A percentile compares a stretch with the other conserved stretches of the same genome.
Evolutionary conservation across 1,140 invertebrate genomes (phyloP).

Genomic region (Adelges cooleyi): DNA sequence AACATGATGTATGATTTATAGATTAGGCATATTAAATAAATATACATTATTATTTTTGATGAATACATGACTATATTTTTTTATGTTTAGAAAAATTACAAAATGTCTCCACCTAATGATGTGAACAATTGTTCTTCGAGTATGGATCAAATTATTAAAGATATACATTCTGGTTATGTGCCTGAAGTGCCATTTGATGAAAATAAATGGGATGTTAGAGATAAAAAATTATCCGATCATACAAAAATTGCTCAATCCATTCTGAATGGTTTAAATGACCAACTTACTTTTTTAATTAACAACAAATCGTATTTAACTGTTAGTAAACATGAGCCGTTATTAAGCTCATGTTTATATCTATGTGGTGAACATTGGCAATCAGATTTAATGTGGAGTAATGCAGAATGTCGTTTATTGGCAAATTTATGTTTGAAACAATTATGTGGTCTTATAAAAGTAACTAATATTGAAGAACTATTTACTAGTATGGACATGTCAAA

Average conservation of each 20-base stretch:
- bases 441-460: neutral
- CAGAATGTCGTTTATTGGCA: neutral
- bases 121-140: neutral
- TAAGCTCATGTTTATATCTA: neutral
- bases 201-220: neutral
- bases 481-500: neutral
- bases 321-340: neutral
- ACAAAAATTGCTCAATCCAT: neutral
- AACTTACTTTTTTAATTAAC: too few species aligned
- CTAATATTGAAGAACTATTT: constrained; percentile 1
- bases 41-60: too few species aligned
- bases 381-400: neutral
- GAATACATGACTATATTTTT: neutral
- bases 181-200: neutral
- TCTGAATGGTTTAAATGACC: neutral
- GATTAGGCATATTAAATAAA: too few species aligned
- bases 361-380: constrained; percentile 16
- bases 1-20: too few species aligned
- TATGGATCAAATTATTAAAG: neutral
- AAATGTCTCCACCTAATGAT: neutral
- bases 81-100: neutral
- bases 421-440: constrained; percentile 14
- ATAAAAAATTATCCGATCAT: neutral
- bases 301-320: too few species aligned
- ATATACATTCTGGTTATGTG: neutral